Conservation (phyloP, 2,797 vertebrate genomes). For the Sebastes alutus region DNA sequence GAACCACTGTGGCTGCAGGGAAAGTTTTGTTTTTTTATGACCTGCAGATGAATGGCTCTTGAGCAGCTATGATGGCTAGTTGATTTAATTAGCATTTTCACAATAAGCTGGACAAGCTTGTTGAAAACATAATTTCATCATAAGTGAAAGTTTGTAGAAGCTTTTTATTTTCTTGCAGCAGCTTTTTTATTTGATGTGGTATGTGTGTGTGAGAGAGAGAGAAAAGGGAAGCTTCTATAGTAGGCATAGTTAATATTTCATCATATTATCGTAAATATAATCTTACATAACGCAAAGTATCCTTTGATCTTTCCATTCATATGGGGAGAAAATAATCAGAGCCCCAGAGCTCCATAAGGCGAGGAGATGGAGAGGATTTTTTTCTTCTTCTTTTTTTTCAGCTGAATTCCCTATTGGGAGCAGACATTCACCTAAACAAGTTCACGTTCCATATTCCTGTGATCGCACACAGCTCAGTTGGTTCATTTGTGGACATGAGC, state of each 20-base stretch:
- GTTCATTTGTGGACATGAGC: too few species aligned
- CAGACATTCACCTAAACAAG: neutral
- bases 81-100: neutral
- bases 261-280: neutral
- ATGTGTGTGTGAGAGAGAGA: neutral
- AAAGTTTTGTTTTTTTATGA: neutral
- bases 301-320: neutral
- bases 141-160: neutral
- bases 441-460: neutral
- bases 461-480: neutral
- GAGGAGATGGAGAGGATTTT: neutral
- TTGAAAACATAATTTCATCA: neutral
- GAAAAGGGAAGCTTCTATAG: neutral
- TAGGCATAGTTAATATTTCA: neutral
- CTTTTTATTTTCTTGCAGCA: neutral
- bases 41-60: neutral
- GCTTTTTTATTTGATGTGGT: neutral
- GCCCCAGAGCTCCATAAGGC: neutral
- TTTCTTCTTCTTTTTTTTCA: neutral
- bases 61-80: neutral
- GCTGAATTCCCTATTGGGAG: neutral
- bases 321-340: neutral
- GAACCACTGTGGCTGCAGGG: neutral
- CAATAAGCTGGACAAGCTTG: neutral
- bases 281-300: neutral